These are phyloP conservation scores for Passer domesticus DNA, from an alignment of 2,113 vertebrate species.

Conservation along the genomic window DNA sequence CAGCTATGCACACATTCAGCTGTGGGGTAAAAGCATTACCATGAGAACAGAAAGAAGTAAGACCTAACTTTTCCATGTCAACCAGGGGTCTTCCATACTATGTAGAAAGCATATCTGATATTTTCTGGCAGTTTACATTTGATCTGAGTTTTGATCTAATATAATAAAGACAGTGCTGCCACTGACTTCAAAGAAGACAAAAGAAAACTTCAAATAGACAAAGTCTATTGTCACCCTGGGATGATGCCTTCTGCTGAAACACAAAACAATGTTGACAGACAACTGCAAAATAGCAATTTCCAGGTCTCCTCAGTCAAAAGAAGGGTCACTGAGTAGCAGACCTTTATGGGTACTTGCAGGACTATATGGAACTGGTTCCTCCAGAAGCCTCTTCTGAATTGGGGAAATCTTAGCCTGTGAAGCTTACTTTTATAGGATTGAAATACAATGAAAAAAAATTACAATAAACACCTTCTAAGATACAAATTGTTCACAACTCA, in stretches of 20 bases:
- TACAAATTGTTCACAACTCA: not conserved
- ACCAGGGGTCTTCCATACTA: not conserved
- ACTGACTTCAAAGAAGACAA: not conserved
- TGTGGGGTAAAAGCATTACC: not conserved
- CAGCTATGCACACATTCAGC: not conserved
- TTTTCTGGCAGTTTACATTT: constrained; percentile 3
- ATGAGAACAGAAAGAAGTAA: not conserved
- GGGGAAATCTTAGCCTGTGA: not conserved
- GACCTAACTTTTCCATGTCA: not conserved
- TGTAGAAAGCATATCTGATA: not conserved
- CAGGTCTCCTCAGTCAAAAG: not conserved
- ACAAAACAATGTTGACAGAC: not conserved
- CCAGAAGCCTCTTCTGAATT: not conserved
- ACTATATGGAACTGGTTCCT: not conserved
- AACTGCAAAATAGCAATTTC: not conserved
- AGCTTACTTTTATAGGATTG: not conserved
- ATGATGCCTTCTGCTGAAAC: not conserved
- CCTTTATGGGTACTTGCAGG: not conserved
- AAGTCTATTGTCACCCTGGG: not conserved
- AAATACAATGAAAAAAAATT: not conserved
- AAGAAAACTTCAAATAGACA: not conserved
- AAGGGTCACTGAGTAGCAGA: not conserved
- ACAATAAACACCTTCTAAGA: not conserved
- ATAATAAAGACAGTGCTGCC: not conserved
- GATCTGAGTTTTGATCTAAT: not conserved